These are phyloP conservation scores for Pelochelys cantorii DNA, from an alignment of 2,797 vertebrate species.

Conservation along the genomic window DNA sequence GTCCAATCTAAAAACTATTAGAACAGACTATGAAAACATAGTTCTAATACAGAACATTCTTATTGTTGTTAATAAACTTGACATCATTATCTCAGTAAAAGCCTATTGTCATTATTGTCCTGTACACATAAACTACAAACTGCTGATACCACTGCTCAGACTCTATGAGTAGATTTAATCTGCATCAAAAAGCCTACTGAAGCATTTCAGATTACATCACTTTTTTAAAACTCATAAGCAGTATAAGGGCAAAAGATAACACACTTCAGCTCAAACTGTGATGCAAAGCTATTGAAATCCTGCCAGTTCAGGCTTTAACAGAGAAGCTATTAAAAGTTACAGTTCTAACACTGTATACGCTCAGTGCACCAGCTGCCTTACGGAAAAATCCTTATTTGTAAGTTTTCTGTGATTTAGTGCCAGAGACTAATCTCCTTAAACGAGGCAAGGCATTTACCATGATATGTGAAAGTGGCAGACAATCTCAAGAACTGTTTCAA, in stretches of 20 bases:
- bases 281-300: constrained; percentile 77
- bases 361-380: constrained; percentile 85
- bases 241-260: constrained; percentile 9
- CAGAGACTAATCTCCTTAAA: constrained; percentile 77
- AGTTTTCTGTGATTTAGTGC: constrained; percentile 77
- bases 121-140: constrained; percentile 29
- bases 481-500: constrained; percentile 50
- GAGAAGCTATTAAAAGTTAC: constrained; percentile 82
- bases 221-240: constrained; percentile 62
- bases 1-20: constrained; percentile 51
- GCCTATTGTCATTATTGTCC: constrained; percentile 23
- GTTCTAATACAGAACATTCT: constrained; percentile 23
- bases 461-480: constrained; percentile 39
- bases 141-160: constrained; percentile 80
- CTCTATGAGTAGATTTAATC: constrained; percentile 66
- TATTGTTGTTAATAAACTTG: constrained; percentile 40
- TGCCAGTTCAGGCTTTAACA: constrained; percentile 79
- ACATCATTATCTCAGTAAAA: constrained; percentile 61
- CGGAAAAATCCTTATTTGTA: constrained; percentile 82
- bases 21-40: constrained; percentile 44
- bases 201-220: constrained; percentile 81
- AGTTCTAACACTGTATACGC: constrained; percentile 72
- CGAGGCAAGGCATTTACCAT: constrained; percentile 71
- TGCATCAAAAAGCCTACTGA: constrained; percentile 64
- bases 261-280: constrained; percentile 24